Base-by-base conservation (phyloP, 2,888 invertebrate genomes). In the Linnaemya tessellans region DNA sequence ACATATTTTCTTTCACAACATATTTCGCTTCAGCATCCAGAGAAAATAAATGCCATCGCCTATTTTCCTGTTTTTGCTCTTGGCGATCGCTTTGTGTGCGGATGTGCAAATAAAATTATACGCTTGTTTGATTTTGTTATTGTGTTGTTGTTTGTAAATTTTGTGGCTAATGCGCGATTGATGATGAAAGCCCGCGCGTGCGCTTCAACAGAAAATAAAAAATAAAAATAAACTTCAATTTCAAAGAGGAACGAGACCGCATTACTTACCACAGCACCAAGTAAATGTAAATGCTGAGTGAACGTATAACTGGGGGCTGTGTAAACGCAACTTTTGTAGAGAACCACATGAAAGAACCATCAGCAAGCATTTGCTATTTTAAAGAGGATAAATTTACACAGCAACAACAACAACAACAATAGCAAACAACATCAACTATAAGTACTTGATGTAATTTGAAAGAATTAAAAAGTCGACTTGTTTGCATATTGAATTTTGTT, bases 41-140 rank as follows among this genome's bases (percentile, higher is more conserved):
- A 49, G 1, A 11, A 56, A 51, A 58, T n/a, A 41, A 68, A 46
- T 41, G 5, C 70, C 18, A 43, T 43, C 56, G 38, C 18, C 30
- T 38, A 20, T 4, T 25, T 71, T 8, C 30, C 4, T 2, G 1
- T 25, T 49, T 49, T 25, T n/a, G 22, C 75, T 67, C 49, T 64
- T 75, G 74, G 58, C 49, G 67, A 38, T 20, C 58, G n/a, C n/a
- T n/a, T n/a, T 46, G 67, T 80, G 78, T 70, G 79, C 90, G 90
- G 90, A 90, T 90, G 90, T 89, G 88, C 88, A 88, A 89, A 90
- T 90, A 89, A 90, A 90, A 90, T 90, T 89, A 89, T 88, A 88
- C 87, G 88, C 89, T 88, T 87, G 65, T 82, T 75, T 68, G 68
- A 18, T 74, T 67, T 65, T 80, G 25, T 20, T 79, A 38, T 51